Conservation (phyloP, 1,140 invertebrate species). For the Drosophila teissieri region DNA sequence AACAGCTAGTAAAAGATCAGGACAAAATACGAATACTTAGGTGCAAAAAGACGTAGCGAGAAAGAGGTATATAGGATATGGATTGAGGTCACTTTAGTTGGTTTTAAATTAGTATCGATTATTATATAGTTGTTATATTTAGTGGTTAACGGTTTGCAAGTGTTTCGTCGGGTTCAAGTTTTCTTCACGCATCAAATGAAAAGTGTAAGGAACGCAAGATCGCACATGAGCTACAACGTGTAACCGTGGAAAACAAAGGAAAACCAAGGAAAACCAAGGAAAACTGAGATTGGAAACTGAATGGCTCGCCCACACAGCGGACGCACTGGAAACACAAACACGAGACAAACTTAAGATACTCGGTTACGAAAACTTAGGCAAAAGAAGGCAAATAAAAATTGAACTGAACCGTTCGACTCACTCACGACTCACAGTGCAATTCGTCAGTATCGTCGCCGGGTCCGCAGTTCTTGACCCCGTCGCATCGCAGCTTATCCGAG, state of each 20-base stretch:
- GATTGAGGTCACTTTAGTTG: conserved; percentile 45
- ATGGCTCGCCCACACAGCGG: conserved; percentile 37
- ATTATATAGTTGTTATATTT: conserved; percentile 52
- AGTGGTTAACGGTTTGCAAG: conserved; percentile 71
- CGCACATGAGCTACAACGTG: conserved; percentile 22
- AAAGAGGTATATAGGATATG: conserved; percentile 9
- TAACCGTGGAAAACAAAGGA: conserved; percentile 28
- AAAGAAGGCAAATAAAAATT: conserved; percentile 79
- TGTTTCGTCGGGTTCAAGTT: conserved; percentile 85
- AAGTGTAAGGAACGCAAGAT: conserved; percentile 49
- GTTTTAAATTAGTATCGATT: conserved; percentile 57
- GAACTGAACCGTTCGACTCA: conserved; percentile 85
- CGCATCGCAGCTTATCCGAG: conserved; percentile 90
- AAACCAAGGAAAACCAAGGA: conserved; percentile 46
- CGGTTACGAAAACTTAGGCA: conserved; percentile 37
- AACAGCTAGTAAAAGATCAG: conserved; percentile 38
- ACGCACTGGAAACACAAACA: conserved; percentile 69
- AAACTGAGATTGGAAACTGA: conserved; percentile 41
- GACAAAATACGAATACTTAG: conserved; percentile 32
- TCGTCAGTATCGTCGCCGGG: conserved; percentile 92
- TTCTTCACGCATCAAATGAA: conserved; percentile 71
- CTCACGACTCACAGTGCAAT: conserved; percentile 90
- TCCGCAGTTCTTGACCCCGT: conserved; percentile 92
- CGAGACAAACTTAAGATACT: conserved; percentile 40
- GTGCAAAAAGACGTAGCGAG: conserved; percentile 50